Evolutionary conservation across 53 echinoderm and acorn worm genomes (phyloP), one percentile per base, ranked within the genome.

Genomic region (Apostichopus leukothele): DNA sequence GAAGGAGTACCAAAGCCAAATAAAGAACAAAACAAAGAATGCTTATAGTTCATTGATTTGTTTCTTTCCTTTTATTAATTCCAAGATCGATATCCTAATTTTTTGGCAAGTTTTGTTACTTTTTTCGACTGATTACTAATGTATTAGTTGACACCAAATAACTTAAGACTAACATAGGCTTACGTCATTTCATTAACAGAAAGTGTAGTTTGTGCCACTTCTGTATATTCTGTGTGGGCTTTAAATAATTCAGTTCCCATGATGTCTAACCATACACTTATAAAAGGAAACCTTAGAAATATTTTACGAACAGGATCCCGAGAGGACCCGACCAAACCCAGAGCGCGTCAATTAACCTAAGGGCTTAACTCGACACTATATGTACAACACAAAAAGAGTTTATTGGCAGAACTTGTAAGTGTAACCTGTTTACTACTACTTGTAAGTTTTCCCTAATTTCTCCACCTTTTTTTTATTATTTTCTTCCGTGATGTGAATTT

Each of bases 391-490:
- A 18, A 16, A 71, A 18, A 71, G 5, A 71, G 5, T 71, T 71
- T 71, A 71, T 71, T 71, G 71, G 71, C 71, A 71, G 71, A 71
- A 71, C 20, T 71, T n/a, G 16, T 71, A 71, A 81, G 16, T 12
- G 81, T 54, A 81, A 81, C 81, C 54, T 81, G 81, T 81, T 81
- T 81, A 81, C 57, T 81, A 81, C 57, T 54, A 81, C 59, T 81
- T 81, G 55, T 81, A 81, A 54, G 55, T 50, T 81, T 81, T 81
- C 81, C 14, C 51, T 54, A 54, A 21, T 55, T 55, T 71, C 18
- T n/a, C 18, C 20, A 61, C 63, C 18, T 26, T 76, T 76, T 76
- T 50, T 57, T 57, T 57, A 57, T 57, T 10, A 57, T 57, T 57
- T 10, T 10, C 7, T 57, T 71, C 63, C 11, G 63, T 18, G 71